A percentile compares a stretch with the other conserved stretches of the same genome.
These are phyloP conservation scores for Ormyrus rosae DNA, from an alignment of 2,888 invertebrate species.

Conservation along the genomic window DNA sequence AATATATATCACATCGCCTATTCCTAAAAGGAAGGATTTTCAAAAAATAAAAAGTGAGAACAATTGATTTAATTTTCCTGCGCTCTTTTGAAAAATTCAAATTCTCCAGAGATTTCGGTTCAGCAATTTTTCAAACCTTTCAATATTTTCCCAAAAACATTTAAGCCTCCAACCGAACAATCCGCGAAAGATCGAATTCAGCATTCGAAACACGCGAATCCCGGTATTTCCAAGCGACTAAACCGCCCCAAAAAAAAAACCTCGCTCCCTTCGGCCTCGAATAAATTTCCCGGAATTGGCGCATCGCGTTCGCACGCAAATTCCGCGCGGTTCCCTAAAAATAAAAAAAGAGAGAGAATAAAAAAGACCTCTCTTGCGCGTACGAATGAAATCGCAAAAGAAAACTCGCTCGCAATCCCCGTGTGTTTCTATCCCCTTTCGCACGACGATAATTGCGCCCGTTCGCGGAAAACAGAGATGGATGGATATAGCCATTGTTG, in stretches of 20 bases:
- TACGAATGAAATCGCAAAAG: not conserved
- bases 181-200: not conserved
- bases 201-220: not conserved
- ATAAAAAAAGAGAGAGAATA: not conserved
- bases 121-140: too few species aligned
- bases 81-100: too few species aligned
- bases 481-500: not conserved
- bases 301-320: not conserved
- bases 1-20: too few species aligned
- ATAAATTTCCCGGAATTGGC: conserved; percentile 7
- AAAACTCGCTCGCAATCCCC: conserved; percentile 4
- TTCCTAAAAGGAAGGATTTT: too few species aligned
- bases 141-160: too few species aligned
- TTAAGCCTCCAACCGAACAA: not conserved
- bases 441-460: conserved; percentile 30
- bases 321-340: not conserved
- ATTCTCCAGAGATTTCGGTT: too few species aligned
- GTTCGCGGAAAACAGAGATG: not conserved
- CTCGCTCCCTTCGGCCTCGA: not conserved
- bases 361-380: not conserved
- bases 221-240: not conserved
- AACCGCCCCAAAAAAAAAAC: not conserved
- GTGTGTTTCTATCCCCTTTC: not conserved
- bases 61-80: too few species aligned
- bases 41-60: too few species aligned